phyloP scores from a whole-genome alignment of 2,797 vertebrate species.

The Danio aesculapii region DNA sequence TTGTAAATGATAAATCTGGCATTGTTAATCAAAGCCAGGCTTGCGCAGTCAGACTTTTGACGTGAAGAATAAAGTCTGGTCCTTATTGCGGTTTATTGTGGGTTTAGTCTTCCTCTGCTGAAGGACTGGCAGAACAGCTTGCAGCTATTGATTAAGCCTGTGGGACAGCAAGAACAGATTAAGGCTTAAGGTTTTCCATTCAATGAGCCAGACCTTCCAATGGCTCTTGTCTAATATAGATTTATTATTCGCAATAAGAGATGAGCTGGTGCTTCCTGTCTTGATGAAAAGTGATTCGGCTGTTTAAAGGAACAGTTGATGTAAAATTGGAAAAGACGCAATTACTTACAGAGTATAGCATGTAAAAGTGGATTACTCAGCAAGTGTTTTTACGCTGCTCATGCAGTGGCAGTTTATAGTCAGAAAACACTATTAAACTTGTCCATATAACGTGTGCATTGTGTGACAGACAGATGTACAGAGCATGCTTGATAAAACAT shows the following conservation, averaged over 20 bases:
- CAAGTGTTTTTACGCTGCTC: too few relatives aligned
- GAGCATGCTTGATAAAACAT: too few relatives aligned
- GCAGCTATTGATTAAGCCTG: slow-evolving; percentile 49
- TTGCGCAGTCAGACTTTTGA: too few relatives aligned
- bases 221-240: slow-evolving; percentile 36
- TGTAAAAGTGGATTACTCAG: too few relatives aligned
- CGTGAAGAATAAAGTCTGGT: neutral
- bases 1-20: too few relatives aligned
- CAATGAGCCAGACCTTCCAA: slow-evolving; percentile 28
- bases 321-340: too few relatives aligned
- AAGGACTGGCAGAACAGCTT: slow-evolving; percentile 19
- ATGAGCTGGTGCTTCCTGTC: slow-evolving; percentile 11
- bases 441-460: too few relatives aligned
- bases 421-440: too few relatives aligned
- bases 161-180: slow-evolving; percentile 36
- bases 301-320: neutral
- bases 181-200: slow-evolving; percentile 44
- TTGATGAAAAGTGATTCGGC: neutral
- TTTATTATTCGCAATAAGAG: slow-evolving; percentile 23
- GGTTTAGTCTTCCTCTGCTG: slow-evolving; percentile 11
- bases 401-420: too few relatives aligned
- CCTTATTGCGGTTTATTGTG: slow-evolving; percentile 11
- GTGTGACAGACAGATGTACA: too few relatives aligned
- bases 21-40: too few relatives aligned
- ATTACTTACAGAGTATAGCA: too few relatives aligned